Conservation (phyloP, 2,888 invertebrate genomes). For the Allacma fusca region DNA sequence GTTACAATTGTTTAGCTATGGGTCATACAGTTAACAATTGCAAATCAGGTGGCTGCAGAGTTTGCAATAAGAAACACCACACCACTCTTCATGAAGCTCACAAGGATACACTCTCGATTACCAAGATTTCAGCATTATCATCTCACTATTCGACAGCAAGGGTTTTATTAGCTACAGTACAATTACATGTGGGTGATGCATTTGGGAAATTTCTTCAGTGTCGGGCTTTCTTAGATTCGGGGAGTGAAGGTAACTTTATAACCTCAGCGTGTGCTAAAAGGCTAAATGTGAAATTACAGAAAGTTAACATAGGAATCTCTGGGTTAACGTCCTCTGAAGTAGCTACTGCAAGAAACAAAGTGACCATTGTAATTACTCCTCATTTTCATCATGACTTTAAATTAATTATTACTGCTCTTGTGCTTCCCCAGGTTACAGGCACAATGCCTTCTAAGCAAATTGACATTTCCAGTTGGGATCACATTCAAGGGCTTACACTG, state of each 20-base stretch:
- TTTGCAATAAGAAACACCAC: neutral
- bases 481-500: neutral
- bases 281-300: neutral
- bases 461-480: too few relatives aligned
- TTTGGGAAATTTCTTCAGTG: neutral
- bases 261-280: neutral
- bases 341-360: too few relatives aligned
- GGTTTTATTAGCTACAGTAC: too few relatives aligned
- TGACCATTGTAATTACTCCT: too few relatives aligned
- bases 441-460: neutral
- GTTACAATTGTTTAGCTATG: neutral
- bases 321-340: neutral
- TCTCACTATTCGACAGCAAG: too few relatives aligned
- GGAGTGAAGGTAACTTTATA: conserved; percentile 19
- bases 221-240: conserved; percentile 31
- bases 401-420: too few relatives aligned
- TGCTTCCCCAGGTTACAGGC: too few relatives aligned
- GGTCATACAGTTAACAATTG: neutral
- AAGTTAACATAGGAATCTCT: neutral
- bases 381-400: too few relatives aligned
- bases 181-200: too few relatives aligned
- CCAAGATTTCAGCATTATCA: too few relatives aligned
- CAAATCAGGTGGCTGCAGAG: neutral
- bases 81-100: neutral
- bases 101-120: too few relatives aligned